These are phyloP conservation scores for Vespertilio murinus DNA, from an alignment of 2,797 vertebrate species.

Conservation along the genomic window DNA sequence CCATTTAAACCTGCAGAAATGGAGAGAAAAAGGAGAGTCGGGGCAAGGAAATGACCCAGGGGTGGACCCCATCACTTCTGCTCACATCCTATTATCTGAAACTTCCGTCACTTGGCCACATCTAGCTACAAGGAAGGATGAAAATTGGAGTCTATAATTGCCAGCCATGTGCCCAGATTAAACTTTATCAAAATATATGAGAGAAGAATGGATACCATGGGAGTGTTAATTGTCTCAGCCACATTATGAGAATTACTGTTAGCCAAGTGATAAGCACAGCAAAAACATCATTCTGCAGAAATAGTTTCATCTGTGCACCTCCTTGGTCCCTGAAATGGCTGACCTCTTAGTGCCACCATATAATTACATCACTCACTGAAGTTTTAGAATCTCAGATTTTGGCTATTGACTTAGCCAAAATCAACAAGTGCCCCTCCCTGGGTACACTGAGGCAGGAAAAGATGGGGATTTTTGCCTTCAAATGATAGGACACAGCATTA, in stretches of 20 bases:
- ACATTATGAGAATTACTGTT: background rate
- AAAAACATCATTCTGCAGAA: background rate
- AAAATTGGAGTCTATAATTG: background rate
- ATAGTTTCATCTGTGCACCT: accelerated
- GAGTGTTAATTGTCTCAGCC: background rate
- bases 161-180: background rate
- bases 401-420: background rate
- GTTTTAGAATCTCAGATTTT: background rate
- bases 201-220: background rate
- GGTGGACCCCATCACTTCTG: background rate
- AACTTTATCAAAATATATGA: background rate
- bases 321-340: background rate
- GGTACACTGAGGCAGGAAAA: background rate
- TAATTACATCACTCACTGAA: background rate
- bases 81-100: background rate
- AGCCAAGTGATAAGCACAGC: background rate
- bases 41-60: background rate
- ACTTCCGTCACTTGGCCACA: background rate
- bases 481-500: background rate
- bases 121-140: background rate
- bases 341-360: background rate
- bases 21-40: background rate
- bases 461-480: background rate
- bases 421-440: background rate
- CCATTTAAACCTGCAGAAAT: background rate